Conservation (phyloP, 2,888 invertebrate genomes). For the Thysanoteuthis rhombus region DNA sequence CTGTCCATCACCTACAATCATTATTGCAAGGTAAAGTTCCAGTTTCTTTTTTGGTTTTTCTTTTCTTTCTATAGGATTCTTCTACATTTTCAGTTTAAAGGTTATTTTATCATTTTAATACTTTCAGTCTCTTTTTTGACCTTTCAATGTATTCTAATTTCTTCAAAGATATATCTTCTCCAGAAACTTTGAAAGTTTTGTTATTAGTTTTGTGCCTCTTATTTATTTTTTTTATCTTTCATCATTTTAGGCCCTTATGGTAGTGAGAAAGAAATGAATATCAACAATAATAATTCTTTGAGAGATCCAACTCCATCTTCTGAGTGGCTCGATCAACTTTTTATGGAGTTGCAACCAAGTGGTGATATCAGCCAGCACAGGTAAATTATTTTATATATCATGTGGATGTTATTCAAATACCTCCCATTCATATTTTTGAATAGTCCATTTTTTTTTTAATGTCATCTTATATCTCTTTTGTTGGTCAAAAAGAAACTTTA, state of each 20-base stretch:
- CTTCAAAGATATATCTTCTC: too few species aligned
- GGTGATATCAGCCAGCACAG: background rate
- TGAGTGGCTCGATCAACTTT: background rate
- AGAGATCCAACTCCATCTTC: slow-evolving; percentile 12
- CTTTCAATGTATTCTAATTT: too few species aligned
- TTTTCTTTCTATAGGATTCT: background rate
- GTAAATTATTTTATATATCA: background rate
- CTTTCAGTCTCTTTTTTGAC: too few species aligned
- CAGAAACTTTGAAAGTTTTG: too few species aligned
- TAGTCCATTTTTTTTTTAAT: background rate
- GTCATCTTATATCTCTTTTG: background rate
- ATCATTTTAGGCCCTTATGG: background rate
- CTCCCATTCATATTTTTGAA: background rate
- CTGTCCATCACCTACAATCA: slow-evolving; percentile 15
- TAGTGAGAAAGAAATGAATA: background rate
- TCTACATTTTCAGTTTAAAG: too few species aligned
- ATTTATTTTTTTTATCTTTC: background rate
- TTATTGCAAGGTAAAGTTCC: background rate
- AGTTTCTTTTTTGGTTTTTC: too few species aligned
- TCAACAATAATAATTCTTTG: background rate
- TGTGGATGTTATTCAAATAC: background rate
- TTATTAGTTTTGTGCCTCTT: background rate
- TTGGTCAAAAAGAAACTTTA: background rate
- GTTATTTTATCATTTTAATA: background rate
- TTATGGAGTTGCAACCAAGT: background rate